Evolutionary conservation across 2,113 vertebrate genomes (phyloP), one percentile per base, ranked within the genome.

Genomic region (Cyprinodon brontotheroides): DNA sequence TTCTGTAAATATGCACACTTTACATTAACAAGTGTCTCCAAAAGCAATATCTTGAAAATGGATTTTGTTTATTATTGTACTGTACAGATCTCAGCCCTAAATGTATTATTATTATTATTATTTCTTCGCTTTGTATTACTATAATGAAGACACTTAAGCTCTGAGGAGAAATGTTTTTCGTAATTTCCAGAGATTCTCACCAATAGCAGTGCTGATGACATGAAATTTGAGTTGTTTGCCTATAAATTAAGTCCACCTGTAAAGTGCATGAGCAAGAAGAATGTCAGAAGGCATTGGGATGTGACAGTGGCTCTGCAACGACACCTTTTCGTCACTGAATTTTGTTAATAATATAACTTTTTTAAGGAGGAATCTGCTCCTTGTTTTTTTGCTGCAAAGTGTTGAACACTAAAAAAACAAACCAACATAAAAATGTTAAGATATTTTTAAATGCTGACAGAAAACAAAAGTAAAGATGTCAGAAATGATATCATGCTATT

Each of bases 381-480:
- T 94, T 89, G 86, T 87, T 90, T 91, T 38, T 92, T 94, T 94
- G 94, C 94, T 95, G 94, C 94, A 94, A 94, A 94, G 93, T 94
- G 94, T 94, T 94, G 93, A 95, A 95, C 94, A 95, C 94, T 95
- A 95, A 95, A 94, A 94, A 95, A 94, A 94, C 93, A 94, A 94
- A 92, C 88, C 93, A 93, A 94, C 92, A 89, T 93, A 89, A 94
- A 94, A 94, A 94, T 93, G 89, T 94, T 93, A 68, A 82, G 77
- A 92, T 94, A 94, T 94, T 94, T 93, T 94, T 93, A 82, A 92
- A 89, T 47, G 76, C 75, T 74, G 90, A 90, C 91, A 76, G 90
- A 89, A 57, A 82, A 84, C 79, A 85, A 85, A 91, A 89, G 75
- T 73, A 80, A 83, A 78, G 43, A 90, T 92, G 90, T 94, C 91